Base-by-base conservation (phyloP, 1,140 invertebrate species). In the Neodiprion pinetum region DNA sequence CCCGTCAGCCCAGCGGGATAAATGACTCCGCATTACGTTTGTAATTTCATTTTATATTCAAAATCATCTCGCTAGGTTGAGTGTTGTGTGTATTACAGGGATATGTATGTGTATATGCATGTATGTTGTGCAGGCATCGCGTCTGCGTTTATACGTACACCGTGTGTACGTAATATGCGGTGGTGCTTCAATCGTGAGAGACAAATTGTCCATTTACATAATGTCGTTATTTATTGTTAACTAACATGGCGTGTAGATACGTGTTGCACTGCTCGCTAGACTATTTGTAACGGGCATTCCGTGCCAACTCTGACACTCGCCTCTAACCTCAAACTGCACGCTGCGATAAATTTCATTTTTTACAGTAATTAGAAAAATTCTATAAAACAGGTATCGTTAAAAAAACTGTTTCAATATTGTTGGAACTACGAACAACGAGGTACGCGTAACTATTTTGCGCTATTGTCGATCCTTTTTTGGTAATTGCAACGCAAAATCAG, bases 141-240 rank as follows among this genome's bases (percentile, higher is more conserved):
- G 12, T 17, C 21, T 50, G 66, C 48, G 65, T 48, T 7, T 49
- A 14, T 61, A 8, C 4, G n/a, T 4, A 40, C 5, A 40, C 28
- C 28, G 28, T 5, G 28, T 40, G 28, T 40, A 5, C 28, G 5
- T 40, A 40, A 40, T 40, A 40, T 40, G 28, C 1, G 28, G 28
- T 40, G 28, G 28, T 40, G 28, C 5, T 40, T 40, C 28, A 40
- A 40, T 40, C 28, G 28, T 40, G 28, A 40, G 70, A 83, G 83
- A 85, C 83, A 84, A 85, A 85, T 85, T 85, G 82, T 77, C 79
- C 80, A 84, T 84, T 84, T 84, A 80, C 81, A 84, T 85, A 84
- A 85, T 84, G 81, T 78, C 74, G 80, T 85, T 85, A 84, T 83
- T 85, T 84, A 84, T 84, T 40, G 5, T 40, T 83, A 84, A 84